Evolutionary conservation across 2,113 vertebrate genomes (phyloP).

Genomic region (Clarias magur): DNA sequence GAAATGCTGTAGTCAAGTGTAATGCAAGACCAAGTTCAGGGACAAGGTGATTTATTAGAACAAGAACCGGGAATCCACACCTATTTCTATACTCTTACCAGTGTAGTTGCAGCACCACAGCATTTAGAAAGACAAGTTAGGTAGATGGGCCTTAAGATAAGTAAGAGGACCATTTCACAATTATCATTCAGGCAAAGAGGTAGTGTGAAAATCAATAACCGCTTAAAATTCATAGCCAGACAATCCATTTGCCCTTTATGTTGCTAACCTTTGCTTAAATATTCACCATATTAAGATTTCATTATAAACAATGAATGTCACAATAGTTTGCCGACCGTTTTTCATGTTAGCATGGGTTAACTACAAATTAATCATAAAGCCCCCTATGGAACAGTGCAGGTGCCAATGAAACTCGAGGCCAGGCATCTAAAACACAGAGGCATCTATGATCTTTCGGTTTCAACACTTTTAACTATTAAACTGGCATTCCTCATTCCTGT

Average conservation of each 20-base stretch:
- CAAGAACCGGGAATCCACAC: background rate
- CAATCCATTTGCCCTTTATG: slow-evolving; percentile 83
- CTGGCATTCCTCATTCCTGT: background rate
- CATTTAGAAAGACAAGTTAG: slow-evolving; percentile 55
- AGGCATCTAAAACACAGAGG: slow-evolving; percentile 59
- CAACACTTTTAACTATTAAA: slow-evolving; percentile 41
- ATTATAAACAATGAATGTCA: slow-evolving; percentile 83
- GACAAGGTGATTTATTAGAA: slow-evolving; percentile 18
- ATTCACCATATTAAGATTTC: slow-evolving; percentile 83
- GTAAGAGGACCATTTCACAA: slow-evolving; percentile 72
- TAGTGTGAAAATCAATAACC: slow-evolving; percentile 83
- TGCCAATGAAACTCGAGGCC: slow-evolving; percentile 34
- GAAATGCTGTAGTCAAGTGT: background rate
- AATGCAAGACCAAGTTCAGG: slow-evolving; percentile 9
- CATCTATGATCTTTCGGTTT: slow-evolving; percentile 65
- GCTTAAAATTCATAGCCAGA: slow-evolving; percentile 81
- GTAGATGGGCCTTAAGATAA: slow-evolving; percentile 72
- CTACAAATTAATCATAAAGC: slow-evolving; percentile 67
- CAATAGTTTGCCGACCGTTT: slow-evolving; percentile 75
- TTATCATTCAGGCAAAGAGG: slow-evolving; percentile 80
- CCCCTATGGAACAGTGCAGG: slow-evolving; percentile 29
- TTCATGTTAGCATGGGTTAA: slow-evolving; percentile 75
- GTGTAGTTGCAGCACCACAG: slow-evolving; percentile 15
- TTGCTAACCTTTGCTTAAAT: slow-evolving; percentile 84
- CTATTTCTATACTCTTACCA: background rate